These are phyloP conservation scores for Halcyon senegalensis DNA, from an alignment of 2,113 vertebrate species.

Conservation along the genomic window DNA sequence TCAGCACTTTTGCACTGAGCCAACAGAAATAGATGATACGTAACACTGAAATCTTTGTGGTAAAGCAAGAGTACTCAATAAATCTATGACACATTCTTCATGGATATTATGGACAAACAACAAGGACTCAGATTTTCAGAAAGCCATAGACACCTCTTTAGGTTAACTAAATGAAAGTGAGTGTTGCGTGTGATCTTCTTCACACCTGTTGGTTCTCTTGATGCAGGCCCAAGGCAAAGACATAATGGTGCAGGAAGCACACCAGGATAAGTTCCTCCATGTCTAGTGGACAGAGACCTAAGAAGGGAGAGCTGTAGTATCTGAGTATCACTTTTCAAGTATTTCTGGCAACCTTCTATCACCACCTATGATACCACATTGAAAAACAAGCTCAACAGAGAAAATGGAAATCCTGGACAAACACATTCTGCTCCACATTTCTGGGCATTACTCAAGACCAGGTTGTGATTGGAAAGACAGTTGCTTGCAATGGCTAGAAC, in stretches of 20 bases:
- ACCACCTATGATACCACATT: neutral
- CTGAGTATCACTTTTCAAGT: neutral
- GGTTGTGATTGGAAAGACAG: neutral
- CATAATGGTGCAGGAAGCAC: neutral
- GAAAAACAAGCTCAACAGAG: neutral
- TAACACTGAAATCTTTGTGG: neutral
- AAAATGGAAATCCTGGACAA: neutral
- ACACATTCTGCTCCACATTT: neutral
- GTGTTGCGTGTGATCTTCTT: neutral
- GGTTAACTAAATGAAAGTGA: neutral
- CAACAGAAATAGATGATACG: neutral
- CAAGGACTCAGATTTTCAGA: neutral
- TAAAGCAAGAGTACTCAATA: neutral
- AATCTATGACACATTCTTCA: neutral
- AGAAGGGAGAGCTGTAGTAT: too few species aligned
- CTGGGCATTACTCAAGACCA: neutral
- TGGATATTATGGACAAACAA: neutral
- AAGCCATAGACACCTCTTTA: neutral
- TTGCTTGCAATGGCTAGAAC: neutral
- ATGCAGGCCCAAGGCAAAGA: neutral
- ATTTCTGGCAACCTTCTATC: neutral
- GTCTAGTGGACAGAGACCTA: neutral
- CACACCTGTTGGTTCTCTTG: neutral
- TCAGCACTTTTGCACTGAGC: neutral
- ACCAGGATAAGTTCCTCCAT: fast-evolving